Evolutionary conservation across 2,888 invertebrate species (phyloP).

Genomic region (Drosophila aldrichi): DNA sequence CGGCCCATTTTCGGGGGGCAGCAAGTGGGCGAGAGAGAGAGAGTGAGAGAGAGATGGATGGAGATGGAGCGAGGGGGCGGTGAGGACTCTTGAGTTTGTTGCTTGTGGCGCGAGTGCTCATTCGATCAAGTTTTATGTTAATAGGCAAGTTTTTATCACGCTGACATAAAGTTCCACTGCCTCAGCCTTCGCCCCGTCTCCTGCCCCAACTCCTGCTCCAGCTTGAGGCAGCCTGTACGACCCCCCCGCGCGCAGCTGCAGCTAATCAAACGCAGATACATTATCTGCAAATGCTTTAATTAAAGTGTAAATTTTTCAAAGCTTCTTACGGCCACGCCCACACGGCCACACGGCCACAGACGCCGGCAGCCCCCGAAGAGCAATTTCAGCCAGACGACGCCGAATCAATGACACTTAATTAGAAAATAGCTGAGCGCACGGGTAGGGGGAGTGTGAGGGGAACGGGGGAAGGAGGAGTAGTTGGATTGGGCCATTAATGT

Average conservation of each 20-base stretch:
- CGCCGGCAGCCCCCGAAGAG: neutral
- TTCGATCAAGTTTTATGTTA: constrained; percentile 69
- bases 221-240: too few species aligned
- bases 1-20: constrained; percentile 58
- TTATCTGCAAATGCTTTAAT: constrained; percentile 72
- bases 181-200: neutral
- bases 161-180: constrained; percentile 12
- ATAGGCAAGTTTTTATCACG: constrained; percentile 62
- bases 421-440: constrained; percentile 58
- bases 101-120: constrained; percentile 11
- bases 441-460: neutral
- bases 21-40: neutral
- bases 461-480: neutral
- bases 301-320: constrained; percentile 74
- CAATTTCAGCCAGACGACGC: constrained; percentile 24
- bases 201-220: too few species aligned
- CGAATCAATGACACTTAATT: constrained; percentile 80
- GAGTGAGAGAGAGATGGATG: too few species aligned
- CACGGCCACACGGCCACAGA: constrained; percentile 6
- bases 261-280: constrained; percentile 70
- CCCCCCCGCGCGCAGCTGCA: constrained; percentile 21
- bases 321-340: constrained; percentile 37
- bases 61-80: neutral
- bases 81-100: constrained; percentile 6
- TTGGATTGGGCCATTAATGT: constrained; percentile 50